Evolutionary conservation across 2,797 vertebrate genomes (phyloP).

Genomic region (Propithecus deckenii): DNA sequence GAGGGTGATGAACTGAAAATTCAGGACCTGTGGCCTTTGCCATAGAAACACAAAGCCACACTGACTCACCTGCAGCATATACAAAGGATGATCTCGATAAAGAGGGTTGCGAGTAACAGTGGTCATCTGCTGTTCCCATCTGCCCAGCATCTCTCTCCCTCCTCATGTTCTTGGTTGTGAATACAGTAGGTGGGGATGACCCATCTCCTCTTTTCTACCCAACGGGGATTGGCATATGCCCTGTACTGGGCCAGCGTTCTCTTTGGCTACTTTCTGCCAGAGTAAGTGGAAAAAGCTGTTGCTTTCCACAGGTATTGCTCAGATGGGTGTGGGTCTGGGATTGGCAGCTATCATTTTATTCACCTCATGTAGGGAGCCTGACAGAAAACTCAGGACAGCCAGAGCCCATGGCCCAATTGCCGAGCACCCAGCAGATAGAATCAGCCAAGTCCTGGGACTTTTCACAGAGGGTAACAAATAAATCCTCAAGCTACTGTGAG

Average conservation of each 20-base stretch:
- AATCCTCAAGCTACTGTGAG: not conserved
- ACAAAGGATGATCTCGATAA: not conserved
- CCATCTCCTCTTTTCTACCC: not conserved
- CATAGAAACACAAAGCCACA: not conserved
- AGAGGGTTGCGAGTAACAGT: not conserved
- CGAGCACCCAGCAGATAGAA: not conserved
- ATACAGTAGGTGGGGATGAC: not conserved
- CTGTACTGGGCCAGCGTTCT: not conserved
- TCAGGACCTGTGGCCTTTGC: not conserved
- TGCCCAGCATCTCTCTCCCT: not conserved
- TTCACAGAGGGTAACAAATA: not conserved
- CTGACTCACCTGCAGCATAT: accelerated
- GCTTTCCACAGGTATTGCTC: not conserved
- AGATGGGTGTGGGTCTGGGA: accelerated
- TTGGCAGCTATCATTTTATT: not conserved
- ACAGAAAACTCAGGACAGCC: not conserved
- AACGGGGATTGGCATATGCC: not conserved
- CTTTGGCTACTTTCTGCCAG: not conserved
- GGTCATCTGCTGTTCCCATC: not conserved
- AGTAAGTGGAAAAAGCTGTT: not conserved
- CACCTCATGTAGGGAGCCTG: not conserved
- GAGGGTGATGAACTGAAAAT: not conserved
- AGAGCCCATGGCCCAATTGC: not conserved
- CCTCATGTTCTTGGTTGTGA: not conserved
- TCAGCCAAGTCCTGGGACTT: not conserved